Evolutionary conservation across 1,140 invertebrate genomes (phyloP).

Genomic region (Adelges cooleyi): DNA sequence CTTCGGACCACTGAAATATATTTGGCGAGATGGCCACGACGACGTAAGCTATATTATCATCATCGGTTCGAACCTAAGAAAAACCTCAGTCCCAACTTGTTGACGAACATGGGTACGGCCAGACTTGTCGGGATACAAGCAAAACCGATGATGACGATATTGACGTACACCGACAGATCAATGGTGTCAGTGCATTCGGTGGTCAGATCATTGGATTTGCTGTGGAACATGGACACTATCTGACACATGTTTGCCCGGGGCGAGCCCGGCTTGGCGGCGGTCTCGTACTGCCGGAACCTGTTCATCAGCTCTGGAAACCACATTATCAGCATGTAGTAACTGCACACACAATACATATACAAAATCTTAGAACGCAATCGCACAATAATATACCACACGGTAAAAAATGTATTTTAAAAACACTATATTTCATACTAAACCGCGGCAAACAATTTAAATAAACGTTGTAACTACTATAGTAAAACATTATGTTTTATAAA

Average conservation of each 20-base stretch:
- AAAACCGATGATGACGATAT: conserved; percentile 11
- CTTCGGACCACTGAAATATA: too few relatives aligned
- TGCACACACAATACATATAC: conserved; percentile 36
- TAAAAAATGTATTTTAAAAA: too few relatives aligned
- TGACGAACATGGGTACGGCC: neutral
- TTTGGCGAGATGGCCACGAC: too few relatives aligned
- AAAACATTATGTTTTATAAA: too few relatives aligned
- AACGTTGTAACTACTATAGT: too few relatives aligned
- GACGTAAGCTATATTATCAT: too few relatives aligned
- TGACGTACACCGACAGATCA: neutral
- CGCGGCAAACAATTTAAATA: too few relatives aligned
- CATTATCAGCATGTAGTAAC: conserved; percentile 81
- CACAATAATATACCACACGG: too few relatives aligned
- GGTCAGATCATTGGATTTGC: neutral
- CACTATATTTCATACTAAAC: too few relatives aligned
- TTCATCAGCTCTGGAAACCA: conserved; percentile 85
- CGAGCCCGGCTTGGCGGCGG: conserved; percentile 36
- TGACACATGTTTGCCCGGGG: neutral
- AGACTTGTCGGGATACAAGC: conserved; percentile 16
- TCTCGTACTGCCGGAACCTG: conserved; percentile 65
- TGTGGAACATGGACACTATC: neutral
- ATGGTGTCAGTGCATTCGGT: neutral
- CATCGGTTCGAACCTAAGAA: neutral
- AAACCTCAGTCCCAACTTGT: conserved; percentile 14
- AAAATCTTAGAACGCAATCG: too few relatives aligned